A percentile compares a stretch with the other conserved stretches of the same genome.
Conservation (phyloP, 1,140 invertebrate species). For the Chymomyza costata region DNA sequence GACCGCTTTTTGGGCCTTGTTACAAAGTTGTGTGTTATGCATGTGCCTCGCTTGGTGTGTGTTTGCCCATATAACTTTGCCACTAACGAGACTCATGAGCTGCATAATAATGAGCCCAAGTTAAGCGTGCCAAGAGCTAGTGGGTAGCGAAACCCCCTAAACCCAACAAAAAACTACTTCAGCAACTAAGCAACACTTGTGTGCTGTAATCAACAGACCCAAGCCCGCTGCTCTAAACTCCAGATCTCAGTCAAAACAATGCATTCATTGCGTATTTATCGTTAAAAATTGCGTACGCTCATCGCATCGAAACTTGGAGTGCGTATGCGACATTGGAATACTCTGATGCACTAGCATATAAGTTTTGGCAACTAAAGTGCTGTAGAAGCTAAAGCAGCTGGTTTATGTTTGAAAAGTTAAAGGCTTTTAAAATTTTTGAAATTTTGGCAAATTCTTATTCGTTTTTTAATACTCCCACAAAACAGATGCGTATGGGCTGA, state of each 20-base stretch:
- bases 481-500: no score
- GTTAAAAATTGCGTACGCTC: no score
- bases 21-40: slow-evolving; percentile 68
- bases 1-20: slow-evolving; percentile 26
- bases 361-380: no score
- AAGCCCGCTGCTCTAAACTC: background rate
- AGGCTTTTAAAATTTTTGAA: no score
- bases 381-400: no score
- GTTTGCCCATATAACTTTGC: slow-evolving; percentile 72
- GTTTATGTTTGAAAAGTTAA: no score
- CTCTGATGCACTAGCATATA: no score
- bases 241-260: slow-evolving; percentile 12
- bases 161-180: slow-evolving; percentile 9
- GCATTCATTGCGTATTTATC: slow-evolving; percentile 32
- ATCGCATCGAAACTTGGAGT: no score
- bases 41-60: slow-evolving; percentile 59
- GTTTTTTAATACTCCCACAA: no score
- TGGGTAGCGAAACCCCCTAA: background rate
- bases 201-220: slow-evolving; percentile 26
- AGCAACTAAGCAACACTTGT: slow-evolving; percentile 35
- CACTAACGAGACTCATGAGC: slow-evolving; percentile 70
- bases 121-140: slow-evolving; percentile 18
- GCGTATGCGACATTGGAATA: no score
- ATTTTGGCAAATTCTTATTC: no score
- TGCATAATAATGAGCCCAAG: slow-evolving; percentile 61